Evolutionary conservation across 2,888 invertebrate species (phyloP).

Genomic region (Archips xylosteana): DNA sequence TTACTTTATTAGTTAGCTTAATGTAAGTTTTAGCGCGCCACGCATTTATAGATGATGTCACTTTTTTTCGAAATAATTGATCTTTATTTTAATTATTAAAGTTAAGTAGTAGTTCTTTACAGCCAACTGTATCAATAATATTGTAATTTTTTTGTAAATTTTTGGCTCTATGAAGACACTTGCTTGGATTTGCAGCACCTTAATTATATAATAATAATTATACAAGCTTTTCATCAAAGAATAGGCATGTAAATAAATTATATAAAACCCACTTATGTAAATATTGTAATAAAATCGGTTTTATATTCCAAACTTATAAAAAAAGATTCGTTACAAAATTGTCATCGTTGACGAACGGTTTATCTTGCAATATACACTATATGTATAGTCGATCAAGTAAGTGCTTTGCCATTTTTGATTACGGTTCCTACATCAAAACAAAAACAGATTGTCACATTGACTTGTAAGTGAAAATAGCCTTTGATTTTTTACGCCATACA

Average conservation of each 20-base stretch:
- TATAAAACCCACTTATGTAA: no score
- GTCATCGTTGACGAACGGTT: no score
- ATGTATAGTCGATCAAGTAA: no score
- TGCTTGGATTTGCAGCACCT: slow-evolving; percentile 4
- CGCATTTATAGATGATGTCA: slow-evolving; percentile 15
- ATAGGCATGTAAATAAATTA: background rate
- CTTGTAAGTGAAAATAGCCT: no score
- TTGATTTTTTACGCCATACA: no score
- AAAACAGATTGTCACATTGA: no score
- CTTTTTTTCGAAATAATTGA: background rate
- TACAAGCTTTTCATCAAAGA: background rate
- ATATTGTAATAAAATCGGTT: no score
- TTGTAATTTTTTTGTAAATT: background rate
- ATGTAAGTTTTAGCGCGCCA: slow-evolving; percentile 20
- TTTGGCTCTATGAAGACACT: background rate
- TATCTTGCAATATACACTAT: no score
- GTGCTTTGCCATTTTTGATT: no score
- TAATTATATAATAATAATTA: background rate
- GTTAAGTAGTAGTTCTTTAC: background rate
- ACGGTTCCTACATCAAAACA: no score
- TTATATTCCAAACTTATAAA: no score
- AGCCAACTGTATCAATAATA: background rate
- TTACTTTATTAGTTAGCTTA: slow-evolving; percentile 17
- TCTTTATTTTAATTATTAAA: background rate
- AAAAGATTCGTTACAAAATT: no score